Percentiles rank a stretch among this genome's conserved stretches.
phyloP scores from a whole-genome alignment of 2,888 invertebrate genomes.

The Orchesellides sinensis region DNA sequence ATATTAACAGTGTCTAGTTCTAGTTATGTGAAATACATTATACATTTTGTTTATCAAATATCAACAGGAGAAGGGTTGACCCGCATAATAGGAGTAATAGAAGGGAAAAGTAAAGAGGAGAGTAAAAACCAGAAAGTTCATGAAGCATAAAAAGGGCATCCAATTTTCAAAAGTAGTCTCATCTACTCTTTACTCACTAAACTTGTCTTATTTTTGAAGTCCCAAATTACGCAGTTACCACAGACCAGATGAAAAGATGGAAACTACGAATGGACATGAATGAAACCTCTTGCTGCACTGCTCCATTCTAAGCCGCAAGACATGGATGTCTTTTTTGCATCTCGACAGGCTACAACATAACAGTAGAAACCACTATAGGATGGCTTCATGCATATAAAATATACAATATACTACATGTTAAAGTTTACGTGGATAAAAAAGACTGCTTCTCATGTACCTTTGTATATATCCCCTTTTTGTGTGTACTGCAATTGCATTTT shows the following conservation, averaged over 20 bases:
- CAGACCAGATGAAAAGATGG: not conserved
- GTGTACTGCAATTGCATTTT: constrained; percentile 38
- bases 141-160: constrained; percentile 58
- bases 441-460: too few species aligned
- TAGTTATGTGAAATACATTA: too few species aligned
- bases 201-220: constrained; percentile 10
- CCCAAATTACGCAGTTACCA: not conserved
- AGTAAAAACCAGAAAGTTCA: constrained; percentile 44
- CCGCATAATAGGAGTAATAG: constrained; percentile 29
- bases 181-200: constrained; percentile 26
- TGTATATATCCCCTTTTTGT: not conserved
- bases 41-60: too few species aligned
- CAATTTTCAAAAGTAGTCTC: constrained; percentile 58
- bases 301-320: not conserved
- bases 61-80: constrained; percentile 44
- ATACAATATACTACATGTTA: not conserved
- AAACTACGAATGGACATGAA: constrained; percentile 9
- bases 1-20: not conserved
- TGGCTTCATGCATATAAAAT: not conserved
- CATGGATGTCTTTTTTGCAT: too few species aligned
- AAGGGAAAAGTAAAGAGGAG: constrained; percentile 1
- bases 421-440: not conserved
- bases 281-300: not conserved
- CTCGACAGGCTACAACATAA: not conserved
- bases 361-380: not conserved